Percentiles rank a stretch among this genome's conserved stretches.
phyloP scores from a whole-genome alignment of 2,113 vertebrate species.

The Callipepla californica region DNA sequence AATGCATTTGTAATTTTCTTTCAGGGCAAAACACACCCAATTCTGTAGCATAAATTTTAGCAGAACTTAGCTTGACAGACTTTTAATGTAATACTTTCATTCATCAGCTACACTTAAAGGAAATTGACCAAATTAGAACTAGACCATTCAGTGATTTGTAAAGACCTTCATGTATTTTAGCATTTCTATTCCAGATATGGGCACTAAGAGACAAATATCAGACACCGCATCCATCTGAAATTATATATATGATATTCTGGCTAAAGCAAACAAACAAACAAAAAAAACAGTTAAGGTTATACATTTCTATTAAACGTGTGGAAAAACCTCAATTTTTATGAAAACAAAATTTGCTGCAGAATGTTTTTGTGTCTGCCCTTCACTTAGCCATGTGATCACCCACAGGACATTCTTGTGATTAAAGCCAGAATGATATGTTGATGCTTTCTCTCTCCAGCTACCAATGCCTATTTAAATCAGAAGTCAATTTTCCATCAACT shows the following conservation, averaged over 20 bases:
- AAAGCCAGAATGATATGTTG: not conserved
- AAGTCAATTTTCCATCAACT: constrained; percentile 22
- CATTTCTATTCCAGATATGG: not conserved
- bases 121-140: not conserved
- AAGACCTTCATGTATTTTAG: not conserved
- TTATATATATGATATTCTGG: not conserved
- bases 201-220: not conserved
- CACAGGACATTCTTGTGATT: constrained; percentile 1
- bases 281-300: not conserved
- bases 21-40: not conserved
- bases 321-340: not conserved
- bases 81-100: not conserved
- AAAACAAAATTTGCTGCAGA: not conserved
- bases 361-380: not conserved
- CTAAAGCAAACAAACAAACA: not conserved
- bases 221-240: not conserved
- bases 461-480: constrained; percentile 17
- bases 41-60: not conserved
- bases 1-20: not conserved
- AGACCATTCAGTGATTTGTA: not conserved
- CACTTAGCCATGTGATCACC: not conserved
- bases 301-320: rapidly evolving
- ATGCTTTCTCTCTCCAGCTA: constrained; percentile 3
- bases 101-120: not conserved
- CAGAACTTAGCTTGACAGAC: not conserved